Evolutionary conservation across 2,888 invertebrate genomes (phyloP).

Genomic region (Monoplex corrugatus): DNA sequence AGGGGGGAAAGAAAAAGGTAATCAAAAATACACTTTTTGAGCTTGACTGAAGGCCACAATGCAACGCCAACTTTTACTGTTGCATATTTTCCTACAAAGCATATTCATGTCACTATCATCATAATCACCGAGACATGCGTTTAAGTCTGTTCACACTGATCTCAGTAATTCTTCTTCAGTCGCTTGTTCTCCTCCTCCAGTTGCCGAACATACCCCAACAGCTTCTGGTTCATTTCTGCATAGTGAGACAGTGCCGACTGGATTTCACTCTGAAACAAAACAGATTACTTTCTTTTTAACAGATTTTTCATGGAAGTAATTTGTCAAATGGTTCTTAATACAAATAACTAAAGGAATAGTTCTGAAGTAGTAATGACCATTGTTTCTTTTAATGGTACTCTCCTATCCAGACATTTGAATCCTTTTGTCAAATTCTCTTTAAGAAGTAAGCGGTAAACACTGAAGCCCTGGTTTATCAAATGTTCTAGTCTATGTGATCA

Average conservation of each 20-base stretch:
- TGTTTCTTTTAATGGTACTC: too few species aligned
- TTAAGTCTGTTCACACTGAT: not conserved
- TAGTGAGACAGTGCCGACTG: slow-evolving; percentile 15
- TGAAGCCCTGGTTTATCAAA: too few species aligned
- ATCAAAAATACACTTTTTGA: not conserved
- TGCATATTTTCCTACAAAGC: not conserved
- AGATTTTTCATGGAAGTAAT: too few species aligned
- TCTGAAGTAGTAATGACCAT: too few species aligned
- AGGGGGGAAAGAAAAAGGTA: not conserved
- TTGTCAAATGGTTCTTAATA: too few species aligned
- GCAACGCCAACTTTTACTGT: not conserved
- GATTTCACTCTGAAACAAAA: slow-evolving; percentile 1
- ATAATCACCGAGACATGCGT: too few species aligned
- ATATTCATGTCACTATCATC: not conserved
- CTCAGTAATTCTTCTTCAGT: slow-evolving; percentile 64
- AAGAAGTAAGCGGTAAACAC: too few species aligned
- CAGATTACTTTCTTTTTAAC: too few species aligned
- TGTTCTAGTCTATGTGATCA: too few species aligned
- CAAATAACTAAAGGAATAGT: too few species aligned
- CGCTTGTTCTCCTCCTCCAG: slow-evolving; percentile 73
- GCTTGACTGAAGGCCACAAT: not conserved
- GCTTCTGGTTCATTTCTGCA: slow-evolving; percentile 66
- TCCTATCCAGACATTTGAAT: too few species aligned
- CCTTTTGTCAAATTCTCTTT: too few species aligned
- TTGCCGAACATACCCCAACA: slow-evolving; percentile 71